Evolutionary conservation across 2,113 vertebrate species (phyloP).

Genomic region (Mustela lutreola): DNA sequence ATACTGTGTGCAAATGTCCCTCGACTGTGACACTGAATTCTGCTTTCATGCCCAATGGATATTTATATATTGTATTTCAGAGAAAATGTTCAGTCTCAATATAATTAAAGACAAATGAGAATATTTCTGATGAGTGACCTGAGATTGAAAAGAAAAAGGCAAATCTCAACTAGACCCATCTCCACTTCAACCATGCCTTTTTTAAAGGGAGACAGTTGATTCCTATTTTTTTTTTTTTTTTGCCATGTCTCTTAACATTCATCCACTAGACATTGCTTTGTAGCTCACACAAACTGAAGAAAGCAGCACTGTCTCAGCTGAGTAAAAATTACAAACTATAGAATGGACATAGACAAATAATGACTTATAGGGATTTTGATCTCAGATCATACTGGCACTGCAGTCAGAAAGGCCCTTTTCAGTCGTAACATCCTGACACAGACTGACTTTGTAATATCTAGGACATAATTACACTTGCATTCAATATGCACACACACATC

Average conservation of each 20-base stretch:
- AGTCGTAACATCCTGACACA: neutral
- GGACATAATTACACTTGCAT: constrained; percentile 73
- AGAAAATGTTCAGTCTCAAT: neutral
- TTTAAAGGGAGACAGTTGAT: neutral
- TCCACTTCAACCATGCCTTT: neutral
- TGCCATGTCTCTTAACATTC: neutral
- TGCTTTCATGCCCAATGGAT: neutral
- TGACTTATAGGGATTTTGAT: neutral
- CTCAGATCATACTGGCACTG: neutral
- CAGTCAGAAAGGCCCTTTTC: constrained; percentile 53
- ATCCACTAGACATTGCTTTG: neutral
- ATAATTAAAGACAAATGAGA: neutral
- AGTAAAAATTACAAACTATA: neutral
- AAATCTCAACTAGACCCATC: neutral
- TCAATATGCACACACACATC: constrained; percentile 74
- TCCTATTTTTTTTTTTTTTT: neutral
- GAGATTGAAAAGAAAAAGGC: neutral
- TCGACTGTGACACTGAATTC: neutral
- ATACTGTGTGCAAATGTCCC: fast-evolving
- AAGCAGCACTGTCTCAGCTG: neutral
- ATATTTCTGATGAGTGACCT: neutral
- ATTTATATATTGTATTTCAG: neutral
- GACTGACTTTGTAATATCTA: constrained; percentile 72
- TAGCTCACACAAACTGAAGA: neutral
- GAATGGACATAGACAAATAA: neutral